These are phyloP conservation scores for Microdon myrmicae DNA, from an alignment of 2,888 invertebrate genomes.

Conservation along the genomic window DNA sequence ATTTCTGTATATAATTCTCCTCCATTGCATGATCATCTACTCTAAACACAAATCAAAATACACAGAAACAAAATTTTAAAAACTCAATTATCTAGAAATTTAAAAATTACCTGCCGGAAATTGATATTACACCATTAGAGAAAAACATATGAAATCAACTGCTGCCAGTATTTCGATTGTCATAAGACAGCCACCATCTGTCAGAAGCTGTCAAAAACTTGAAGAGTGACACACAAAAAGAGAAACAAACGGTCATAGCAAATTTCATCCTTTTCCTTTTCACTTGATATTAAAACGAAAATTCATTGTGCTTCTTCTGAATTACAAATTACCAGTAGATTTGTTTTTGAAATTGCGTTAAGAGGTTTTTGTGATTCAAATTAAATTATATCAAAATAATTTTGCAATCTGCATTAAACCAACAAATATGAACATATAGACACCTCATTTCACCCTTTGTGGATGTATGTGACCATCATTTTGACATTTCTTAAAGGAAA, in stretches of 20 bases:
- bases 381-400: too few species aligned
- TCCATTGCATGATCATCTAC: too few species aligned
- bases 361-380: too few species aligned
- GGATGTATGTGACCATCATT: conserved; percentile 44
- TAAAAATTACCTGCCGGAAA: too few species aligned
- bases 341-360: too few species aligned
- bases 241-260: conserved; percentile 10
- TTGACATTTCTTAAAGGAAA: conserved; percentile 44
- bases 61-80: too few species aligned
- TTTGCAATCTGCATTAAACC: too few species aligned
- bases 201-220: conserved; percentile 36
- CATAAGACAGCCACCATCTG: conserved; percentile 10
- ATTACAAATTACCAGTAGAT: conserved; percentile 18
- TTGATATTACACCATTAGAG: too few species aligned
- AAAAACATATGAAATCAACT: conserved; percentile 21
- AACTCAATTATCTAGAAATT: too few species aligned
- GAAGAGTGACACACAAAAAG: conserved; percentile 34
- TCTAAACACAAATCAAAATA: too few species aligned
- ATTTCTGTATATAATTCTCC: too few species aligned
- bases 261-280: conserved; percentile 22
- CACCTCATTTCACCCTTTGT: conserved; percentile 18
- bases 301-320: conserved; percentile 19
- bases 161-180: conserved; percentile 23
- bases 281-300: conserved; percentile 18
- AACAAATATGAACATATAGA: conserved; percentile 41